Conservation (phyloP, 2,113 vertebrate genomes). For the Rhagologus leucostigma region DNA sequence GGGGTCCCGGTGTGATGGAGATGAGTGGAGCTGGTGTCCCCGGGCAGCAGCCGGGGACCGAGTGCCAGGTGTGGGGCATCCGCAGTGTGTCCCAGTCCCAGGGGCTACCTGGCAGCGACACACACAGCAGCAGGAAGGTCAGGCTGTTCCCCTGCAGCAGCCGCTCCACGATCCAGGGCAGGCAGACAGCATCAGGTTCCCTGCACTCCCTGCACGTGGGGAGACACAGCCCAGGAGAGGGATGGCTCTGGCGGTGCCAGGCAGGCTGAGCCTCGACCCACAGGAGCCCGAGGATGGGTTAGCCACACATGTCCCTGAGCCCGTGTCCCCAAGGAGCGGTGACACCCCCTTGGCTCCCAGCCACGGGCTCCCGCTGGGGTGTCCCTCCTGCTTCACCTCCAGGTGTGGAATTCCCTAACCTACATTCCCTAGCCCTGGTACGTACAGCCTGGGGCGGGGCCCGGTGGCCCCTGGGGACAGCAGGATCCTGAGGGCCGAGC, state of each 20-base stretch:
- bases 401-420: fast-evolving
- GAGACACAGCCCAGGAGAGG: not conserved
- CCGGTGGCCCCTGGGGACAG: constrained; percentile 39
- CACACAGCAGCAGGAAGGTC: constrained; percentile 62
- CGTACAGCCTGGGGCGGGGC: constrained; percentile 38
- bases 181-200: not conserved
- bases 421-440: fast-evolving
- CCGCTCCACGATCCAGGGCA: constrained; percentile 51
- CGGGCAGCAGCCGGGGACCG: fast-evolving
- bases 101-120: constrained; percentile 64
- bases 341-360: not conserved
- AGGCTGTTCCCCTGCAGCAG: constrained; percentile 69
- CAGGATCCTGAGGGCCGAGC: constrained; percentile 74
- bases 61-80: not conserved
- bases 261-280: fast-evolving
- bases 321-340: fast-evolving
- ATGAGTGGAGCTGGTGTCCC: not conserved
- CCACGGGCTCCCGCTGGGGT: fast-evolving
- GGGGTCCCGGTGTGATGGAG: fast-evolving
- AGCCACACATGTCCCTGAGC: not conserved
- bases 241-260: too few species aligned
- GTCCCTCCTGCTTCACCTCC: not conserved
- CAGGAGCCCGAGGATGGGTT: fast-evolving
- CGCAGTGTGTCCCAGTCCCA: not conserved
- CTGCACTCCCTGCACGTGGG: constrained; percentile 51